These are phyloP conservation scores for Paralichthys olivaceus DNA, from an alignment of 2,113 vertebrate genomes.

Conservation along the genomic window DNA sequence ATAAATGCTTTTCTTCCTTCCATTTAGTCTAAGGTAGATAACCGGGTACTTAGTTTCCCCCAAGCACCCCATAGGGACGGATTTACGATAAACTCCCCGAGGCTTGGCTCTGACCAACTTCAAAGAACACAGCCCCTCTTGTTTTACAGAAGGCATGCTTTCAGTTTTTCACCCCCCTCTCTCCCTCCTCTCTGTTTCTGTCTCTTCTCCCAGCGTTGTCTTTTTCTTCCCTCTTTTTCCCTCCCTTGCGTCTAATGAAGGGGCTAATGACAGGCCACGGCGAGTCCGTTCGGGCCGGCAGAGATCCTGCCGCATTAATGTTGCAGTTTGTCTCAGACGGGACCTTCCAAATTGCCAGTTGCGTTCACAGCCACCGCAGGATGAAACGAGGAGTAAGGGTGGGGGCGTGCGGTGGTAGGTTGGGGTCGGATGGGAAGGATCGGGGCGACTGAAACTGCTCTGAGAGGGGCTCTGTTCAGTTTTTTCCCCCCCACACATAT, in stretches of 20 bases:
- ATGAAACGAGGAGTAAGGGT: constrained; percentile 80
- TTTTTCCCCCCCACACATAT: constrained; percentile 1
- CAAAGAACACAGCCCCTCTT: constrained; percentile 77
- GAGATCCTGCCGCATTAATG: constrained; percentile 81
- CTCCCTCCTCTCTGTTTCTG: constrained; percentile 44
- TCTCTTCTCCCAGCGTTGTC: constrained; percentile 53
- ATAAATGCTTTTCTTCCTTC: constrained; percentile 51
- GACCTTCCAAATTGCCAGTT: constrained; percentile 88
- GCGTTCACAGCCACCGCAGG: constrained; percentile 75
- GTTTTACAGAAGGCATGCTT: constrained; percentile 80
- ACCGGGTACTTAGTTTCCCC: constrained; percentile 67
- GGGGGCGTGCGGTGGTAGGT: constrained; percentile 6
- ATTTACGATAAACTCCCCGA: constrained; percentile 78
- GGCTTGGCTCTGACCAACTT: constrained; percentile 73
- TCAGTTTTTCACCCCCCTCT: constrained; percentile 37
- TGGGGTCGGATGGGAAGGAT: constrained; percentile 38
- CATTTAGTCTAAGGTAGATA: constrained; percentile 68
- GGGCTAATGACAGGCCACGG: constrained; percentile 81
- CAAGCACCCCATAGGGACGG: constrained; percentile 56
- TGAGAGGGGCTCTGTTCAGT: constrained; percentile 65
- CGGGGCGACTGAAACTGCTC: constrained; percentile 56
- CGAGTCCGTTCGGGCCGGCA: constrained; percentile 67
- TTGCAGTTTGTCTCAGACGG: constrained; percentile 80
- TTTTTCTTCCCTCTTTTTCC: constrained; percentile 27
- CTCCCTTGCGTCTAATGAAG: constrained; percentile 74